These are phyloP conservation scores for Lytechinus pictus DNA, from an alignment of 35 echinoderm and acorn worm species.

Conservation along the genomic window DNA sequence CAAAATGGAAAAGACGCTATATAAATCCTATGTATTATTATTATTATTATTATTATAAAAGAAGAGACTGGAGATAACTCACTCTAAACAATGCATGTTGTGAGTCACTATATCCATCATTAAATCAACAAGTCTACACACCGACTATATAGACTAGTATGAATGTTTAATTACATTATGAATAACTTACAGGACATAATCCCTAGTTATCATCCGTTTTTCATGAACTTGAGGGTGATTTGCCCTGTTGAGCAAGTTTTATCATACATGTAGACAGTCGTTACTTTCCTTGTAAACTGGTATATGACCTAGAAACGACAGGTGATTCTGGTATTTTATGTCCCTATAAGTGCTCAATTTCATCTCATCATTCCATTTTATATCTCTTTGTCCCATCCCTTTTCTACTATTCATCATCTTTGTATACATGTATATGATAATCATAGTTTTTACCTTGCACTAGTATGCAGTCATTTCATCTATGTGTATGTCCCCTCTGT, in stretches of 20 bases:
- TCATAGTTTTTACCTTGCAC: background rate
- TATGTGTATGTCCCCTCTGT: background rate
- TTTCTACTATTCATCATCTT: background rate
- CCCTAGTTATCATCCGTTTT: background rate
- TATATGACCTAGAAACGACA: background rate
- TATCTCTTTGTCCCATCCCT: background rate
- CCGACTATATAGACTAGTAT: background rate
- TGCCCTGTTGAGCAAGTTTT: background rate
- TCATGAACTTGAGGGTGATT: background rate
- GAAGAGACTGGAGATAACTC: background rate
- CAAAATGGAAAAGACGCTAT: too few species aligned
- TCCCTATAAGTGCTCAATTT: background rate
- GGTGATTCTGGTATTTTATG: background rate
- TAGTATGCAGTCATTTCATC: background rate
- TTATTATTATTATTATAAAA: too few species aligned
- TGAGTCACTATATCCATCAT: background rate
- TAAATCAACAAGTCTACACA: conserved; percentile 4
- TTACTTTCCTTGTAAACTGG: background rate
- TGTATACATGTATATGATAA: background rate
- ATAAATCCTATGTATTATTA: too few species aligned
- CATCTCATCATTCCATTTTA: background rate
- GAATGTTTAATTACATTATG: background rate
- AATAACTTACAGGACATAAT: background rate
- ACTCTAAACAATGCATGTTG: background rate
- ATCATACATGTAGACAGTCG: background rate